Evolutionary conservation across 2,797 vertebrate species (phyloP), one percentile per base, ranked within the genome.

Genomic region (Anas bahamensis): DNA sequence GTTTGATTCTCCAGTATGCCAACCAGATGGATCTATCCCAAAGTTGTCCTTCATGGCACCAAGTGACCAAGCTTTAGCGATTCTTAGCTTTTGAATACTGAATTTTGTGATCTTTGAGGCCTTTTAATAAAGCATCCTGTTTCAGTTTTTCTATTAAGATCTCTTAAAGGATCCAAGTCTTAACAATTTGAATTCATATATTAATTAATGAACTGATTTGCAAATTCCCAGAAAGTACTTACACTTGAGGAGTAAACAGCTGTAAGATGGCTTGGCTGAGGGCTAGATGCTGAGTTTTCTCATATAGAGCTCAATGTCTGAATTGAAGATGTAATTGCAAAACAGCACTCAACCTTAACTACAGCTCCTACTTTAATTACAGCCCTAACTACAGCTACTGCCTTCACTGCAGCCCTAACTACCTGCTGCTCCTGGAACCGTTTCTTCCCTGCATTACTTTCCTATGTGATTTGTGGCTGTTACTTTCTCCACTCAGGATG

Each of bases 141-240:
- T 87, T 83, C 10, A n/a, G 35, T 86, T 84, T 87, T 93, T n/a
- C 11, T 78, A 70, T 44, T 17, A 44, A 52, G n/a, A 57, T 44
- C 33, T 83, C 55, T 61, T 70, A 60, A 66, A 81, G 12, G 16
- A 83, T 84, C 35, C 11, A 57, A 39, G 17, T 78, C 59, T 60
- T 83, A 66, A 72, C 74, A 35, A 35, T 60, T 76, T 73, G 24
- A 76, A 68, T 24, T 56, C 75, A 17, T 83, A 55, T 10, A 83
- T 87, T 88, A 71, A 79, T 86, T 61, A 76, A 90, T 56, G 29
- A 72, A 75, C 11, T 88, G 68, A 75, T 81, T 83, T 89, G n/a
- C 69, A 85, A 66, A 59, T 87, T 85, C 37, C 28, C 23, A 31
- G 50, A 21, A 71, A 87, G 72, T 37, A 46, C 35, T 89, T 56